Evolutionary conservation across 2,113 vertebrate species (phyloP), one percentile per base, ranked within the genome.

Genomic region (Eurypyga helias): DNA sequence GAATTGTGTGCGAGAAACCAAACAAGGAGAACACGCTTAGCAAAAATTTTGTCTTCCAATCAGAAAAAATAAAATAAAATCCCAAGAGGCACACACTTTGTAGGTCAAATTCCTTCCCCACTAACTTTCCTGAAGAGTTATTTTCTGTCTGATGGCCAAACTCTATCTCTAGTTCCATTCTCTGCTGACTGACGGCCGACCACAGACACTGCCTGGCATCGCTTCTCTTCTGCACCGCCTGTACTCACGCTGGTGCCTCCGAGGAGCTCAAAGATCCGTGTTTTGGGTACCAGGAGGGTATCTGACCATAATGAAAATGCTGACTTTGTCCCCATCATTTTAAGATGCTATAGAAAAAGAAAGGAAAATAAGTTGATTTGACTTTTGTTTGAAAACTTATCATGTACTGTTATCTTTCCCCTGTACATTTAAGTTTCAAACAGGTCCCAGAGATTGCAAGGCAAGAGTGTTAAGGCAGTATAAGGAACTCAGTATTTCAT

Each of bases 381-480:
- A 89, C 80, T 60, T 9, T 71, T 82, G 73, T 85, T 83, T 93
- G 91, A n/a, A 93, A 94, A 95, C 90, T 83, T 77, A 83, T 58
- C 38, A 17, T 3, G 91, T 89, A 70, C 89, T 2, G 17, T 70
- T 84, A 4, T 3, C 58, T 57, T 65, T 54, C 58, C 67, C 67
- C 62, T 4, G 9, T 66, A 87, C 93, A 90, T 28, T 84, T 28
- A 83, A 71, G 83, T 75, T 88, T 60, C 94, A 94, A 96, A 95
- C 92, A 38, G 41, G 93, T 97, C 95, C 97, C 97, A 96, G 92
- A 98, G 96, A 94, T 97, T 76, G 78, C 96, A 98, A 98, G 98
- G 98, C 98, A 96, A 97, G 95, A 86, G 97, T 96, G 97, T 98
- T 98, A 98, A 98, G 98, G 98, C 98, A 98, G 97, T 94, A 61